Base-by-base conservation (phyloP, 2,888 invertebrate genomes). In the Erebia epiphron region DNA sequence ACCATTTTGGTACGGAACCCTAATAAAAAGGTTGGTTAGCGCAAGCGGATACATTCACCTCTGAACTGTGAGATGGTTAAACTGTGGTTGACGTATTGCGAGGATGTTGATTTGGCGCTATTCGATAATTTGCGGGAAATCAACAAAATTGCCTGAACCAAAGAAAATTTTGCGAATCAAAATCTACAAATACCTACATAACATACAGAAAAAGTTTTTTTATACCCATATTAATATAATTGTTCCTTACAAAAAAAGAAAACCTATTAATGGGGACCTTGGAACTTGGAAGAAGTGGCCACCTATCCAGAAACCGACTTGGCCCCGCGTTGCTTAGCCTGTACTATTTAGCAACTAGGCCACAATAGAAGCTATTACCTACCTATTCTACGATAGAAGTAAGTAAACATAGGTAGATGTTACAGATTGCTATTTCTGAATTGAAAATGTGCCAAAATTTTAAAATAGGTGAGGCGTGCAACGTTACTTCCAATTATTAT, bases 31-130 rank as follows among this genome's bases (percentile, higher is more conserved):
- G 21, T 21, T 21, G 2, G 21, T 21, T 21, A 21, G 21, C 21
- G 2, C 21, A 21, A 21, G 21, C 21, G 21, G 21, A n/a, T 16
- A n/a, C n/a, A 1, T 16, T 9, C 16, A n/a, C 9, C n/a, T 58
- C 35, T 14, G 13, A 62, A 62, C 62, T 62, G 62, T 62, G 49
- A 1, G 8, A 62, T 21, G 2, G 21, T 21, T 49, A 62, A 21
- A 2, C 62, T 14, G 62, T 21, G 18, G 43, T 1, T 35, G 1
- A 18, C 2, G 41, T 49, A 18, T 21, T 21, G 14, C n/a, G 18
- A 21, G 21, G 49, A 49, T 62, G 49, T 60, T 43, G 43, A 49
- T 43, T 60, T 60, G 43, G 60, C 60, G 41, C n/a, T 60, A 60
- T n/a, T n/a, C n/a, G n/a, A 43, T n/a, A 43, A 60, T 41, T 43